Evolutionary conservation across 2,113 vertebrate species (phyloP), one percentile per base, ranked within the genome.

Genomic region (Limnothrissa miodon): DNA sequence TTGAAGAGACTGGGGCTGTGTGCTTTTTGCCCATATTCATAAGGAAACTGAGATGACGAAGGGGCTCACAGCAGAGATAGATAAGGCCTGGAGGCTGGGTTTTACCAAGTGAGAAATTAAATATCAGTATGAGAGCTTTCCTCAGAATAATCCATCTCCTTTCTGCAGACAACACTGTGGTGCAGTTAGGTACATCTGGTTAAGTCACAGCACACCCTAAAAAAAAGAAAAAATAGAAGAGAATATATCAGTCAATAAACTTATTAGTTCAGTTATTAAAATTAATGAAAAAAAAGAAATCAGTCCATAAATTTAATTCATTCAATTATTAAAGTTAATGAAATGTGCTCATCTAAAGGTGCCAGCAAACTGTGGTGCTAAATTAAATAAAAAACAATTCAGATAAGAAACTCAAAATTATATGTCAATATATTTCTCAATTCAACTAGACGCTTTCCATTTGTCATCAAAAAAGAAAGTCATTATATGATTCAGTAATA

Each of bases 21-120:
- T 85, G 83, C 83, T 85, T 86, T 45, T 83, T 83, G 83, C 44
- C 85, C 82, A 88, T 87, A 82, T 84, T 85, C 83, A 6, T 51
- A 17, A 36, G 39, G 4, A 66, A 39, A 19, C 23, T 3, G 53
- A 23, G 23, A n/a, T n/a, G 51, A 59, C 8, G 36, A 66, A 45
- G 80, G 9, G 78, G 81, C 33, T 81, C 29, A 70, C 25, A 11
- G 29, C 25, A 70, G 62, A 59, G 21, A 6, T 0, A 2, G n/a
- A 6, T 15, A 29, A 36, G 66, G 25, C 11, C 2, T 15, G 36
- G 66, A 5, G 33, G 66, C 13, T 11, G 62, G 25, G 62, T 36
- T 70, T 70, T 4, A 70, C 62, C 9, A 36, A 70, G 62, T 74
- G 66, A 74, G 29, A 74, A 74, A 74, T 74, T 74, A 74, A 15